Percentiles rank a stretch among this genome's conserved stretches.
These are phyloP conservation scores for Myotis davidii DNA, from an alignment of 2,113 vertebrate species.

Conservation along the genomic window DNA sequence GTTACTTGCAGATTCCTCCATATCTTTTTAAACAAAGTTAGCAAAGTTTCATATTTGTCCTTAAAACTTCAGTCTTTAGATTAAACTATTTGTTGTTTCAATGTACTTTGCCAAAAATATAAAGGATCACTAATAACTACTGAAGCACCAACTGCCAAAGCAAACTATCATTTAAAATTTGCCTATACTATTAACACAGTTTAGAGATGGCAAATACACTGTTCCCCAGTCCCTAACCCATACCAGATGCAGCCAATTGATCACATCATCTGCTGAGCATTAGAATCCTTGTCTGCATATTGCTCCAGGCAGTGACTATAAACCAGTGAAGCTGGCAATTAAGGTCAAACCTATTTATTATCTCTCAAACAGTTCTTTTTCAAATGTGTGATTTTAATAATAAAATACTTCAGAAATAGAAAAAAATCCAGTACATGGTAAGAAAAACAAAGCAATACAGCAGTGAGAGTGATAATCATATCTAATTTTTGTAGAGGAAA, in stretches of 20 bases:
- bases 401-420: not conserved
- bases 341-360: not conserved
- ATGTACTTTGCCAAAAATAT: not conserved
- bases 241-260: not conserved
- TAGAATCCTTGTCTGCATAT: not conserved
- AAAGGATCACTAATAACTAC: conserved; percentile 30
- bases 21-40: not conserved
- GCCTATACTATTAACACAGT: not conserved
- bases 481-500: not conserved
- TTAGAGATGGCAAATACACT: not conserved
- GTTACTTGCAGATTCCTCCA: not conserved
- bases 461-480: not conserved
- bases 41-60: not conserved
- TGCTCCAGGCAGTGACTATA: not conserved
- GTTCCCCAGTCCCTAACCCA: not conserved
- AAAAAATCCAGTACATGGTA: not conserved
- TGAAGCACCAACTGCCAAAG: not conserved
- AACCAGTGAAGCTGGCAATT: not conserved
- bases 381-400: conserved; percentile 29
- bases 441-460: conserved; percentile 20
- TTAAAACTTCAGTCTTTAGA: conserved; percentile 1
- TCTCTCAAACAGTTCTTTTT: not conserved
- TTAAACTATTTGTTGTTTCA: not conserved
- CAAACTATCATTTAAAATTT: conserved; percentile 1
- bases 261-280: not conserved